Base-by-base conservation (phyloP, 2,797 vertebrate genomes). In the Xenops minutus region DNA sequence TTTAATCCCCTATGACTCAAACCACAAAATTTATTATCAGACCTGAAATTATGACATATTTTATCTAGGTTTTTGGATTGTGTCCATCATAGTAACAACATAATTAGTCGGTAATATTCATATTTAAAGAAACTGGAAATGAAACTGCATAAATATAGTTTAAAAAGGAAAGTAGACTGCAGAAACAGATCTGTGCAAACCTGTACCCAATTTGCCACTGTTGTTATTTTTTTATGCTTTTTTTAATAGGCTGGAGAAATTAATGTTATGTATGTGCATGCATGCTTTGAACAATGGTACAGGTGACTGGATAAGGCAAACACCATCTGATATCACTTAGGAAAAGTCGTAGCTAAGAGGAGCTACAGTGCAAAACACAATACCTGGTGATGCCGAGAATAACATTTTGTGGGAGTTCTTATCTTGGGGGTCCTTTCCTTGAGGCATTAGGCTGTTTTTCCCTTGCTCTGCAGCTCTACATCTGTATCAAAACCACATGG, bases 401-500 rank as follows among this genome's bases (percentile, higher is more conserved):
- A 93, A 48, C 71, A 64, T 74, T 85, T 74, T 87, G 67, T 92
- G 83, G 71, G 89, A 88, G 83, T 80, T 94, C 90, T 90, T 92
- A n/a, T 72, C 80, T 62, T 92, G 89, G 63, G 69, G 68, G 84
- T 90, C 68, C 72, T 91, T 88, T 92, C 56, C 46, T 91, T 64
- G 41, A 93, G 77, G 88, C 80, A 73, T 82, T 85, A 69, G 39
- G 19, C 71, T 85, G 41, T n/a, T 93, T 94, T 90, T 82, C 4
- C 41, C 64, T 77, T 66, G 43, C 74, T 92, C 54, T 93, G 64
- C 52, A 85, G 56, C 79, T 86, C 71, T 79, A 20, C 1, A 0
- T 90, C 43, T 90, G 8, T 93, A 96, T 96, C 67, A 91, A 89
- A 95, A 92, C 83, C 92, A 95, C 88, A 92, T 93, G 93, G 75